These are phyloP conservation scores for Drosophila helvetica DNA, from an alignment of 2,888 invertebrate genomes.

Conservation along the genomic window DNA sequence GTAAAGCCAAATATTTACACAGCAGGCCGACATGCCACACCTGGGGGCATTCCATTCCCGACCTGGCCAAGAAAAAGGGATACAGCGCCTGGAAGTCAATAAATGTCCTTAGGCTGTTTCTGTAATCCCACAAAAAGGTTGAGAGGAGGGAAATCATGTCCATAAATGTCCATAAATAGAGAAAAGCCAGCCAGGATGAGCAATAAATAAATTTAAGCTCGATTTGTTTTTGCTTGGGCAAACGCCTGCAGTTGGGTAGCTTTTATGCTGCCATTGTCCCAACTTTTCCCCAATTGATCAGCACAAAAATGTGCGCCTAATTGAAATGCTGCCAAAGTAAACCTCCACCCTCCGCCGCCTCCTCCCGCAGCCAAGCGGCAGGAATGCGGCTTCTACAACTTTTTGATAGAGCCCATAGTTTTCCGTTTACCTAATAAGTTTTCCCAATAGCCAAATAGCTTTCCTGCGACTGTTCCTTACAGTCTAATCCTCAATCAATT, in stretches of 20 bases:
- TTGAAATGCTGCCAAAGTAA: slow-evolving; percentile 59
- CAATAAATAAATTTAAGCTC: slow-evolving; percentile 46
- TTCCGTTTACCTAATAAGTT: slow-evolving; percentile 59
- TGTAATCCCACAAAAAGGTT: slow-evolving; percentile 1
- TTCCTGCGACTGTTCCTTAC: no score
- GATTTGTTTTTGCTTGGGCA: no score
- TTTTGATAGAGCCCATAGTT: slow-evolving; percentile 31
- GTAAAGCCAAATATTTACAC: slow-evolving; percentile 76
- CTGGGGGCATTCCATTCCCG: slow-evolving; percentile 36
- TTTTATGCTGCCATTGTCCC: slow-evolving; percentile 47
- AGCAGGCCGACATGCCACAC: slow-evolving; percentile 59
- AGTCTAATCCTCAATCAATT: background rate
- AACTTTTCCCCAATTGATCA: slow-evolving; percentile 65
- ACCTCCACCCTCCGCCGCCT: no score
- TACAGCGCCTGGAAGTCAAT: slow-evolving; percentile 38
- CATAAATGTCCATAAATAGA: no score
- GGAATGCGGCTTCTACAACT: slow-evolving; percentile 31
- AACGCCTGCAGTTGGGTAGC: slow-evolving; percentile 38
- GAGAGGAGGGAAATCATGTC: no score
- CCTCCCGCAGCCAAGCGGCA: no score
- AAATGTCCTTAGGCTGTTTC: slow-evolving; percentile 47
- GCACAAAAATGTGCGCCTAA: slow-evolving; percentile 57
- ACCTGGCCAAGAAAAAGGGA: slow-evolving; percentile 7
- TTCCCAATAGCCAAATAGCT: no score
- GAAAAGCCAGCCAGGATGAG: slow-evolving; percentile 1